phyloP scores from a whole-genome alignment of 2,888 invertebrate species.

The Chrysolina oricalcia region DNA sequence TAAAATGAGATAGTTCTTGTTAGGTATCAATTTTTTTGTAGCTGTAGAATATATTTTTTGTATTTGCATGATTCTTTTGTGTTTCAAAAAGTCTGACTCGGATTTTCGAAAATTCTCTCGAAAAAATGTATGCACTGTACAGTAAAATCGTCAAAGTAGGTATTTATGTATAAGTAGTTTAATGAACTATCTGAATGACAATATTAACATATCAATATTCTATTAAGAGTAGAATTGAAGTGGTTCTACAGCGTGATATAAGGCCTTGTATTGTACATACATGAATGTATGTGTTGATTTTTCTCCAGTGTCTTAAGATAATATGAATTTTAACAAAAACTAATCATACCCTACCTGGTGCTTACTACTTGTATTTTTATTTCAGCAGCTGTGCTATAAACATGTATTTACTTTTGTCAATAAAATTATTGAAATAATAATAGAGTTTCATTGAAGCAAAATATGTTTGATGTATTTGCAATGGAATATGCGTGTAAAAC shows the following conservation, averaged over 20 bases:
- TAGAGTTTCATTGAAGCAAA: background rate
- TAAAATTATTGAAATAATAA: slow-evolving; percentile 51
- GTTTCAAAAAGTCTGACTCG: slow-evolving; percentile 19
- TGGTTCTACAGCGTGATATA: slow-evolving; percentile 68
- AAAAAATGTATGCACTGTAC: slow-evolving; percentile 47
- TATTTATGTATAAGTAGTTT: slow-evolving; percentile 66
- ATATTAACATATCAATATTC: slow-evolving; percentile 70
- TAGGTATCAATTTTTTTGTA: background rate
- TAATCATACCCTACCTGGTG: slow-evolving; percentile 66
- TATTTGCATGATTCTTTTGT: too few relatives aligned
- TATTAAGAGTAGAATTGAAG: slow-evolving; percentile 61
- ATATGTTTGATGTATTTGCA: too few relatives aligned
- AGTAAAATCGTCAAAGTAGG: slow-evolving; percentile 50
- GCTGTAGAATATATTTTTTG: too few relatives aligned
- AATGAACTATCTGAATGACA: slow-evolving; percentile 67
- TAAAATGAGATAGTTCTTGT: background rate
- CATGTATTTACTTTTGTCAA: slow-evolving; percentile 61
- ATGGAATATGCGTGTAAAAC: background rate
- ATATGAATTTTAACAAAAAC: slow-evolving; percentile 60
- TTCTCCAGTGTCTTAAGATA: slow-evolving; percentile 63
- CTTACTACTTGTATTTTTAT: slow-evolving; percentile 67
- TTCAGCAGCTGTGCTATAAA: slow-evolving; percentile 69
- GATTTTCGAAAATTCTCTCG: slow-evolving; percentile 34
- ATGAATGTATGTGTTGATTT: slow-evolving; percentile 62
- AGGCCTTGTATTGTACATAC: slow-evolving; percentile 68